phyloP scores from a whole-genome alignment of 2,888 invertebrate species.

The Orthosia cruda region DNA sequence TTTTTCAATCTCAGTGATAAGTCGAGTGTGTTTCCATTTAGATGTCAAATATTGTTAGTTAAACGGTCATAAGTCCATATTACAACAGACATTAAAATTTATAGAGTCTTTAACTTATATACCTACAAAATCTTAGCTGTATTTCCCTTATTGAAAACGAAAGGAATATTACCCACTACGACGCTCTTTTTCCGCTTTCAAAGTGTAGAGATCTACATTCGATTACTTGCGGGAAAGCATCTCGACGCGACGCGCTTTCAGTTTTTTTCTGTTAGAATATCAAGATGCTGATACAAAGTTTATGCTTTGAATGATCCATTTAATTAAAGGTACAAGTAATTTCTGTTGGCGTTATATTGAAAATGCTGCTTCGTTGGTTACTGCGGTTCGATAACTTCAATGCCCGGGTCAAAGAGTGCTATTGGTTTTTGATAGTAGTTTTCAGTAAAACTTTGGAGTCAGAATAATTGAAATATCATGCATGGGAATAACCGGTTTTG shows the following conservation, averaged over 20 bases:
- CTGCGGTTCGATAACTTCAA: no score
- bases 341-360: neutral
- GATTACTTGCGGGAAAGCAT: slow-evolving; percentile 8
- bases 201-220: slow-evolving; percentile 30
- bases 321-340: neutral
- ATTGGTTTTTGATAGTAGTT: no score
- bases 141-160: slow-evolving; percentile 26
- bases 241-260: neutral
- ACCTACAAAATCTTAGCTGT: neutral
- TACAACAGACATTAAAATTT: no score
- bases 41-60: no score
- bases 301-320: slow-evolving; percentile 2
- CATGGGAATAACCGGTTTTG: no score
- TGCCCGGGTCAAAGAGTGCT: no score
- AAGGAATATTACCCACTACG: slow-evolving; percentile 8
- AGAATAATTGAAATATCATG: no score
- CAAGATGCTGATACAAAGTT: slow-evolving; percentile 13
- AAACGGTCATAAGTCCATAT: no score
- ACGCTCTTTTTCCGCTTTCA: slow-evolving; percentile 17
- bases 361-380: neutral
- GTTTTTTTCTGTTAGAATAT: slow-evolving; percentile 15
- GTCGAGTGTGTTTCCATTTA: no score
- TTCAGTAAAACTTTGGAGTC: no score
- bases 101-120: no score
- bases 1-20: no score